Evolutionary conservation across 2,797 vertebrate species (phyloP), one percentile per base, ranked within the genome.

Genomic region (Sebastolobus altivelis): DNA sequence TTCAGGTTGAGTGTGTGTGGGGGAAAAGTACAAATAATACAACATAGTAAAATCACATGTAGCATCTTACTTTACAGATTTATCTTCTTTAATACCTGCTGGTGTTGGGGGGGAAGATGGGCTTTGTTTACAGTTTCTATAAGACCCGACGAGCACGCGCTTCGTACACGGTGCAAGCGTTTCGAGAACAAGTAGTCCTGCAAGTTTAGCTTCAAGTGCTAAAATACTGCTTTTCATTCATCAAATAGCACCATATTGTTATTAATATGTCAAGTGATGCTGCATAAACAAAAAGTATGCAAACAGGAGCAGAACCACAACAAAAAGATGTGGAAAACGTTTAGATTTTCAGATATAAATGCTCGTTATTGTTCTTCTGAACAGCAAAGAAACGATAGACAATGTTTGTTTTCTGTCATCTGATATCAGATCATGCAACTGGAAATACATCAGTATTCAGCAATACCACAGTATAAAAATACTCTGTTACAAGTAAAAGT

Each of bases 141-240:
- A 20, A 65, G 20, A 37, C 18, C 18, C 12, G 73, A 69, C 89
- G 84, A 67, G 79, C 79, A 85, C 85, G 86, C 82, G 84, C 88
- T 11, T 1, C 60, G 52, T 12, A 37, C 79, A 81, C 54, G 20
- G 46, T 33, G 62, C 49, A 65, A 8, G 49, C 71, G 0, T n/a
- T 68, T 25, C 25, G 76, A 83, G 86, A 85, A 87, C 87, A 91
- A 75, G 75, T 43, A 84, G 81, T 86, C 75, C 81, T 54, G 12
- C 49, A 69, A 82, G 80, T 86, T 49, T 49, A n/a, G 40, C 60
- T 27, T 18, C 4, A 73, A 72, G 65, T 75, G 76, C 54, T 55
- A 59, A 78, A 73, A 61, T 7, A 10, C 6, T 2, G 7, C 14
- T 0, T 8, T 75, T 49, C 1, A 6, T 25, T 46, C 0, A 7